Evolutionary conservation across 2,797 vertebrate genomes (phyloP).

Genomic region (Amphiprion clarkii): DNA sequence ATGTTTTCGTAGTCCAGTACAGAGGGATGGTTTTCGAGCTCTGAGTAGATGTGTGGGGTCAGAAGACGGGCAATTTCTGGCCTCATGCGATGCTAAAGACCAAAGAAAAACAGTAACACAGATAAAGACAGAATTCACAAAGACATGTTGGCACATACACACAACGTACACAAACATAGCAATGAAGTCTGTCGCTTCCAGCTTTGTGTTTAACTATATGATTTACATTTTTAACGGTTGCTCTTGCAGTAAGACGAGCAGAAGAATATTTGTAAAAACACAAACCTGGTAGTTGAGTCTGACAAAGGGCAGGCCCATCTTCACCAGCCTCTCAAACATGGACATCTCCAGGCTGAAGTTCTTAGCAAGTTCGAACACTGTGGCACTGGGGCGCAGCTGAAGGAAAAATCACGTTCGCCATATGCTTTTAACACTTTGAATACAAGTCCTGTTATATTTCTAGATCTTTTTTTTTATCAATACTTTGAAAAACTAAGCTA

Average conservation of each 20-base stretch:
- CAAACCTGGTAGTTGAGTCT: slow-evolving; percentile 94
- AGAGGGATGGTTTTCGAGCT: slow-evolving; percentile 93
- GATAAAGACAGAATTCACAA: slow-evolving; percentile 7
- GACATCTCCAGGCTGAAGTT: slow-evolving; percentile 95
- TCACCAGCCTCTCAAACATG: slow-evolving; percentile 96
- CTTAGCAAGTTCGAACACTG: slow-evolving; percentile 94
- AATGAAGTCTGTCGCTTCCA: not conserved
- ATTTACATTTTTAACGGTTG: not conserved
- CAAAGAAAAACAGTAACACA: slow-evolving; percentile 24
- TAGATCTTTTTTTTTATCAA: not conserved
- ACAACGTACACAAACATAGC: not conserved
- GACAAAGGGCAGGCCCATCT: slow-evolving; percentile 89
- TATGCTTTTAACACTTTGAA: not conserved
- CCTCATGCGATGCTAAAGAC: slow-evolving; percentile 93
- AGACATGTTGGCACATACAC: not conserved
- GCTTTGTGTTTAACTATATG: not conserved
- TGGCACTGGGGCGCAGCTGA: slow-evolving; percentile 93
- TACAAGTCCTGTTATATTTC: not conserved
- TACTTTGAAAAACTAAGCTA: not conserved
- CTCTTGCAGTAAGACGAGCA: not conserved
- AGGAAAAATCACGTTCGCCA: slow-evolving; percentile 30
- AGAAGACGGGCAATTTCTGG: slow-evolving; percentile 94
- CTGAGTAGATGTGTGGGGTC: slow-evolving; percentile 92
- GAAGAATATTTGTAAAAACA: slow-evolving; percentile 14
- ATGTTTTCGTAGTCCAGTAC: slow-evolving; percentile 92